Evolutionary conservation across 2,113 vertebrate genomes (phyloP), one percentile per base, ranked within the genome.

Genomic region (Perognathus longimembris): DNA sequence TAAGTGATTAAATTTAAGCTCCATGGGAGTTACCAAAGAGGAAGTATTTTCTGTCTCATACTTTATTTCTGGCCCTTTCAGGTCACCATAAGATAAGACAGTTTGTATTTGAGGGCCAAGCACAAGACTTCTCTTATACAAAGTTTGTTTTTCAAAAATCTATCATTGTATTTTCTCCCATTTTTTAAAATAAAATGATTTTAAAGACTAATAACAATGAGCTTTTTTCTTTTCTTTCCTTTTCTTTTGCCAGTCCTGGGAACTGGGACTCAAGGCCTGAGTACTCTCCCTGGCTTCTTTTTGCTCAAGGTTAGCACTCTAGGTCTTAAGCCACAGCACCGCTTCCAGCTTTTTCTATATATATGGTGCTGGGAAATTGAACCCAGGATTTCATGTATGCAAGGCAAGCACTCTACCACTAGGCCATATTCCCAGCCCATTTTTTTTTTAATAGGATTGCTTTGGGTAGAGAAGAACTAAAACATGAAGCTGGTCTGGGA

Each of bases 1-100:
- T 22, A 85, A 57, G 9, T 88, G 42, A 95, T 57, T 80, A 66
- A 88, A 85, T 76, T 24, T 76, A 26, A 85, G 24, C 12, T 92
- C n/a, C 59, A 81, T 34, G 14, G 45, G 45, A 66, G 32, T 84
- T 30, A 17, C 1, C 34, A 75, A 61, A 59, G 67, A 69, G 84
- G 28, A 32, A 76, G 11, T 36, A 61, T 17, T 81, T 94, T 80
- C 54, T 82, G 50, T 3, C 18, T 70, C 21, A n/a, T 1, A 3
- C 14, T 28, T 57, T 36, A 71, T 34, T 18, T 91, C 28, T 82
- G 5, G 20, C 26, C 71, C 40, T 81, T 54, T 71, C 24, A 61
- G 12, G 14, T 42, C 66, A 85, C 36, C 24, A 14, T 24, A 36
- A 40, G 32, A 64, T 32, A 92, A 88, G 0, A 74, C 34, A 90